Conservation (phyloP, 2,113 vertebrate species). For the Capreolus pygargus region DNA sequence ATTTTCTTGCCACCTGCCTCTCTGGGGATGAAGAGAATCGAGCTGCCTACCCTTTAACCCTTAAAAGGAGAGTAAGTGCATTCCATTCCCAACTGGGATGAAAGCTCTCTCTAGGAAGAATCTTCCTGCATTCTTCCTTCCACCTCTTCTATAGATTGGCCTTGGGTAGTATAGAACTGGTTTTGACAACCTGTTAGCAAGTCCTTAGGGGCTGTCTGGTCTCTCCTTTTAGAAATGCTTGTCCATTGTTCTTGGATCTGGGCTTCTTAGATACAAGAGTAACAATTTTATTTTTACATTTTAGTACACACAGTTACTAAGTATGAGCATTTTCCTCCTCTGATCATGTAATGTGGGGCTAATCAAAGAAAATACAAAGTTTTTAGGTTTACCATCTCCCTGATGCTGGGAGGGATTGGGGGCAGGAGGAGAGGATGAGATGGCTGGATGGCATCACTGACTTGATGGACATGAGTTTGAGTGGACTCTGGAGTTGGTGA, state of each 20-base stretch:
- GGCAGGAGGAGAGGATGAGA: no score
- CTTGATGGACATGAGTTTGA: no score
- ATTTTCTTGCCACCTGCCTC: not conserved
- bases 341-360: not conserved
- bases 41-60: not conserved
- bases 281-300: not conserved
- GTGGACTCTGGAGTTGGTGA: no score
- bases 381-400: not conserved
- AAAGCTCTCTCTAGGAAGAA: not conserved
- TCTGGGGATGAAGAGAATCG: not conserved
- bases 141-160: not conserved
- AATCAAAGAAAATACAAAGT: not conserved
- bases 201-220: not conserved
- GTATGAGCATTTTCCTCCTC: not conserved
- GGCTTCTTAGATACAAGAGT: not conserved
- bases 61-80: not conserved
- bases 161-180: not conserved
- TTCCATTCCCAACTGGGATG: not conserved
- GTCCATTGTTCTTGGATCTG: not conserved
- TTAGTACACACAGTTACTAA: not conserved
- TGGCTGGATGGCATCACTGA: no score
- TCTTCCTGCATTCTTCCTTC: not conserved
- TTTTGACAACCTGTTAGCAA: not conserved
- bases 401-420: no score
- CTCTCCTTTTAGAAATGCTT: not conserved